phyloP scores from a whole-genome alignment of 2,888 invertebrate genomes.

The Odontothrips loti region DNA sequence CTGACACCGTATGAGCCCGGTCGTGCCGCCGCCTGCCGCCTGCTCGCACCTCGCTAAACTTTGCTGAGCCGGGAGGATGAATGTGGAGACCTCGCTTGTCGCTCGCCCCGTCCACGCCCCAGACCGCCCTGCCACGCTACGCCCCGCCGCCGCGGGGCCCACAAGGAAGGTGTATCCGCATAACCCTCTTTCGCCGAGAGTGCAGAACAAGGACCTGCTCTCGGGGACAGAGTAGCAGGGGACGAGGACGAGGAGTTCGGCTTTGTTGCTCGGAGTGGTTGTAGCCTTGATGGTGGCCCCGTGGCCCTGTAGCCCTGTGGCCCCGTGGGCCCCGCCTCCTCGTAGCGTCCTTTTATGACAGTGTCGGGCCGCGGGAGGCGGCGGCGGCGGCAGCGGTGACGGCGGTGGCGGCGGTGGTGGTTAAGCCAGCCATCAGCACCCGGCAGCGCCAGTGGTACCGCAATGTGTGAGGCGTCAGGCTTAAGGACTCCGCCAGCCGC shows the following conservation, averaged over 20 bases:
- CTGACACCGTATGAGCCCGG: not conserved
- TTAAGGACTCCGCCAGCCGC: too few species aligned
- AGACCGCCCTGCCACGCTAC: not conserved
- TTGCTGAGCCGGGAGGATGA: not conserved
- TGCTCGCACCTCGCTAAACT: not conserved
- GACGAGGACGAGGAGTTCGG: not conserved
- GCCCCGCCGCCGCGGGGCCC: not conserved
- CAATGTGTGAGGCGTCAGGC: too few species aligned
- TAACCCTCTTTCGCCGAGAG: not conserved
- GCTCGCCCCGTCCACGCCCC: not conserved
- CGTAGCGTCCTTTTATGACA: not conserved
- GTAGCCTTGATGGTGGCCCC: not conserved
- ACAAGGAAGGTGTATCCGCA: too few species aligned
- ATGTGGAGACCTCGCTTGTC: not conserved
- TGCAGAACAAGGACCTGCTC: not conserved
- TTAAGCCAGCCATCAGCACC: too few species aligned
- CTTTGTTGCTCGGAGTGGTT: slow-evolving; percentile 10
- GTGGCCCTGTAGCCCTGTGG: not conserved
- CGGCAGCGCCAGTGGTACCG: too few species aligned
- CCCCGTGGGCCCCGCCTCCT: not conserved
- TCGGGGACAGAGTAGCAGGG: not conserved
- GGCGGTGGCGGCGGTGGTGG: too few species aligned
- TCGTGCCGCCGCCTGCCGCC: not conserved
- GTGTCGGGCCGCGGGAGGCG: not conserved
- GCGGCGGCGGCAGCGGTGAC: not conserved